phyloP scores from a whole-genome alignment of 2,797 vertebrate species.

The Takifugu rubripes region DNA sequence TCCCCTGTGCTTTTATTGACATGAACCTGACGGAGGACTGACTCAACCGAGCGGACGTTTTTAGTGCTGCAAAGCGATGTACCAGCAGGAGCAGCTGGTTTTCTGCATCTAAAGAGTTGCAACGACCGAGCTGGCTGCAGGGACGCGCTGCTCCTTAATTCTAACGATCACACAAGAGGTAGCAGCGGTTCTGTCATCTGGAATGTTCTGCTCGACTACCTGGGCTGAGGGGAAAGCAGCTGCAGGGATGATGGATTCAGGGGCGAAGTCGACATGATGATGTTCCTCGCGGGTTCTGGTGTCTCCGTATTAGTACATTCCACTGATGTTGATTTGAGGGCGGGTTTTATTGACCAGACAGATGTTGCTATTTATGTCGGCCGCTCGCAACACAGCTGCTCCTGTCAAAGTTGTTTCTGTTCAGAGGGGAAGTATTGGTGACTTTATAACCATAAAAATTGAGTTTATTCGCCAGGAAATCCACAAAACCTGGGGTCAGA shows the following conservation, averaged over 20 bases:
- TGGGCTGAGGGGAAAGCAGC: background rate
- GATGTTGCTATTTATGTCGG: background rate
- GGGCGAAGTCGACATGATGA: background rate
- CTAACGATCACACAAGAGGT: slow-evolving; percentile 54
- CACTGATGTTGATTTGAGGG: slow-evolving; percentile 10
- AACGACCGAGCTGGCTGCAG: slow-evolving; percentile 50
- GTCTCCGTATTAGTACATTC: slow-evolving; percentile 26
- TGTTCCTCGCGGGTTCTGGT: slow-evolving; percentile 4
- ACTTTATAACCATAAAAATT: no score
- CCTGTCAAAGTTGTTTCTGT: no score
- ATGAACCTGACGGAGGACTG: slow-evolving; percentile 35
- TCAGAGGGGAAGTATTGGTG: no score
- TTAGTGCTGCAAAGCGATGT: slow-evolving; percentile 29
- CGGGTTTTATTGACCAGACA: no score
- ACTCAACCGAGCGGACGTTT: slow-evolving; percentile 42
- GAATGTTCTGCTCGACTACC: slow-evolving; percentile 4
- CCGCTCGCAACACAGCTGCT: slow-evolving; percentile 11
- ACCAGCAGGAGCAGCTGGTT: slow-evolving; percentile 47
- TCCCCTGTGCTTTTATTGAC: slow-evolving; percentile 38
- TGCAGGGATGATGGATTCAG: background rate
- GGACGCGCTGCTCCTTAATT: slow-evolving; percentile 54
- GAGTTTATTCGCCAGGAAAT: slow-evolving; percentile 44
- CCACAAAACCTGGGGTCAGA: slow-evolving; percentile 51
- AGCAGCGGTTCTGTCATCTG: slow-evolving; percentile 36
- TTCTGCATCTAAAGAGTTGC: slow-evolving; percentile 27